Conservation (phyloP, 2,888 invertebrate species). For the Steinernema carpocapsae region DNA sequence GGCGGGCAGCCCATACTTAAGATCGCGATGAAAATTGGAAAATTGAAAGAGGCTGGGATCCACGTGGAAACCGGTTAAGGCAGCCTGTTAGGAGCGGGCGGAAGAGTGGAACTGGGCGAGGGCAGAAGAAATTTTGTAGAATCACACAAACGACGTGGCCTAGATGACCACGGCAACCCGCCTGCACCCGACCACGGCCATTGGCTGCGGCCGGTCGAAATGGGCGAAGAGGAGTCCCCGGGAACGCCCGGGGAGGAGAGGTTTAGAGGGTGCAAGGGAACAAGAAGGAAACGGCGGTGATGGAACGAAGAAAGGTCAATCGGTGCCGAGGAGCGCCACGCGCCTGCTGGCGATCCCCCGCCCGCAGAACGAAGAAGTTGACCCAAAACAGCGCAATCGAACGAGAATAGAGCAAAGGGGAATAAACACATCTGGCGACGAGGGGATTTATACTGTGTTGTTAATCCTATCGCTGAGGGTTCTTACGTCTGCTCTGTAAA, state of each 20-base stretch:
- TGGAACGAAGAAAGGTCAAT: slow-evolving; percentile 24
- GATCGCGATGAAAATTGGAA: background rate
- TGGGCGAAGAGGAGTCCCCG: background rate
- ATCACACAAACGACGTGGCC: slow-evolving; percentile 20
- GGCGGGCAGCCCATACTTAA: too few relatives aligned
- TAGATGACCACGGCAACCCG: background rate
- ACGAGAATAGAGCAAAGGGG: background rate
- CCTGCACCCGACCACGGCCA: background rate
- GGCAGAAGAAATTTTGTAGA: too few relatives aligned
- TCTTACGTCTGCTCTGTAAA: too few relatives aligned
- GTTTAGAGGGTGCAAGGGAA: slow-evolving; percentile 14
- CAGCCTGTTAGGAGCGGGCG: background rate
- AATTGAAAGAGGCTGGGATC: background rate
- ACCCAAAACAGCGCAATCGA: slow-evolving; percentile 12
- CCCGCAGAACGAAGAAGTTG: too few relatives aligned
- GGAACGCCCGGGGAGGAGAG: slow-evolving; percentile 10
- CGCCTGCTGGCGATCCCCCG: background rate
- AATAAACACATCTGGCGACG: slow-evolving; percentile 21
- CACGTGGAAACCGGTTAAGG: slow-evolving; percentile 30
- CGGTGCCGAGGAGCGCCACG: slow-evolving; percentile 15
- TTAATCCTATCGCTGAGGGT: too few relatives aligned
- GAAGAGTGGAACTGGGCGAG: slow-evolving; percentile 15
- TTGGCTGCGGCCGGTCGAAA: background rate
- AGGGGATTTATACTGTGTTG: background rate
- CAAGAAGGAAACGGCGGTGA: background rate